These are phyloP conservation scores for Bufotes viridis DNA, from an alignment of 2,797 vertebrate species.

Conservation along the genomic window DNA sequence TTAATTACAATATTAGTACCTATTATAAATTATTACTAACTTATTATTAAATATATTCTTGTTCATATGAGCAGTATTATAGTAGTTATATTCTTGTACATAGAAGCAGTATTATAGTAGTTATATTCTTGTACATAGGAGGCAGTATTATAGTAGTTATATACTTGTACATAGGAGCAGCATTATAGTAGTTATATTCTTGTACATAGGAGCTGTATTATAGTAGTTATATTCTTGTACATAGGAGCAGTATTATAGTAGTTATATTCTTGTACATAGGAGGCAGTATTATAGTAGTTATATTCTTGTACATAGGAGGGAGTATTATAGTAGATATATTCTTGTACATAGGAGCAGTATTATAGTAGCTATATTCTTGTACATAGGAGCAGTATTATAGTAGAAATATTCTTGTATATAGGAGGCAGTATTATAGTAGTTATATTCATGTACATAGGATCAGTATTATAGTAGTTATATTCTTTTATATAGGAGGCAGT, in stretches of 20 bases:
- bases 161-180: neutral
- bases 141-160: conserved; percentile 21
- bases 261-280: conserved; percentile 8
- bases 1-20: too few relatives aligned
- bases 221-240: conserved; percentile 11
- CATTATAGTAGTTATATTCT: conserved; percentile 2
- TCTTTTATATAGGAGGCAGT: too few relatives aligned
- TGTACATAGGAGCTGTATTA: neutral
- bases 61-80: neutral
- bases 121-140: conserved; percentile 6
- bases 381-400: neutral
- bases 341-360: neutral
- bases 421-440: too few relatives aligned
- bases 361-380: neutral
- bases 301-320: neutral
- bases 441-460: too few relatives aligned
- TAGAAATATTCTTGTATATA: too few relatives aligned
- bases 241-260: conserved; percentile 12
- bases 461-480: too few relatives aligned
- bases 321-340: neutral
- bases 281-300: conserved; percentile 1
- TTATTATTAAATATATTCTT: neutral
- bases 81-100: conserved; percentile 2
- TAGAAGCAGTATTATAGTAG: neutral
- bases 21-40: too few relatives aligned